Base-by-base conservation (phyloP, 2,797 vertebrate genomes). In the Sarcoramphus papa region DNA sequence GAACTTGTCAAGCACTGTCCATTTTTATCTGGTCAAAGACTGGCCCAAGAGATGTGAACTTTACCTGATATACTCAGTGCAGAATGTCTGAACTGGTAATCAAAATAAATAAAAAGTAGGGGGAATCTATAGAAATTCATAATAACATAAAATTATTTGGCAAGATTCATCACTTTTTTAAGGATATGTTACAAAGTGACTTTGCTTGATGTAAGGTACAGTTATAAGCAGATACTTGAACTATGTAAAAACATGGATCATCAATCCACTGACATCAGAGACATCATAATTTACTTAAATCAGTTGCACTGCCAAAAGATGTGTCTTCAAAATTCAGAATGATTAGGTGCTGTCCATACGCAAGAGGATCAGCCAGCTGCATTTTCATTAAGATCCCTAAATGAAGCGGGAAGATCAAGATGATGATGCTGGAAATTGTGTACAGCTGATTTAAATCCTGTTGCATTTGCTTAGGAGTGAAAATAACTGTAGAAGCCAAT, bases 361-460 rank as follows among this genome's bases (percentile, higher is more conserved):
- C 56, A 74, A 21, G 19, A 85, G 40, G 28, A 95, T 37, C 59
- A 92, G 63, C 28, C 77, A 93, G 50, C 37, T 93, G 70, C 25
- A 41, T 69, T 92, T 94, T 80, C 64, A 76, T 91, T 79, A 92
- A 90, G 75, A 85, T 53, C 17, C 28, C 75, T 50, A 90, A 95
- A 80, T 77, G 87, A 91, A 88, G 63, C 7, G 0, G 59, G 72
- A 95, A 88, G 81, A 93, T 76, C 59, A 82, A 85, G 80, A 89
- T n/a, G 59, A 90, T 47, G 63, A 70, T 67, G 56, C 40, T 95
- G 75, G 60, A 84, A 94, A 87, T 67, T 60, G 35, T 41, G 33
- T 87, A 79, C 47, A 92, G 60, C 48, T 73, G 59, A 93, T 81
- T 89, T 94, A 85, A 87, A 82, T 24, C 86, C 45, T 69, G 35